A percentile compares a stretch with the other conserved stretches of the same genome.
Evolutionary conservation across 2,113 vertebrate species (phyloP).

Genomic region (Lutjanus erythropterus): DNA sequence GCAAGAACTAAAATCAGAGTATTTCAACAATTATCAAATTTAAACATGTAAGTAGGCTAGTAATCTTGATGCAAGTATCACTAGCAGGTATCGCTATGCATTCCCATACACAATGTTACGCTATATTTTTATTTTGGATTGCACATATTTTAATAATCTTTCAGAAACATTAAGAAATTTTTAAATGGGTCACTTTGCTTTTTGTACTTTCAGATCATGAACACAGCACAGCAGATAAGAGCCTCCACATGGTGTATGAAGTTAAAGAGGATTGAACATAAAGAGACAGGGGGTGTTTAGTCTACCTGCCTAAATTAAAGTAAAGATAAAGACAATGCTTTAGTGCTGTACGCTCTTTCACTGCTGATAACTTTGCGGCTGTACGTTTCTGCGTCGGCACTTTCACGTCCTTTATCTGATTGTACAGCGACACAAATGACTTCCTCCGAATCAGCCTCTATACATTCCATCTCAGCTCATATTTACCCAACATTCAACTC

Average conservation of each 20-base stretch:
- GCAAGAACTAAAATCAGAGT: no score
- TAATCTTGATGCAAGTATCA: background rate
- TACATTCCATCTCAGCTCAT: conserved; percentile 40
- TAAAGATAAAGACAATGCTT: background rate
- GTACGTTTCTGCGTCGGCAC: background rate
- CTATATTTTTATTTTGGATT: no score
- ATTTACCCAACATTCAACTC: conserved; percentile 31
- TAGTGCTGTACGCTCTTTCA: background rate
- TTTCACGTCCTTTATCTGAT: conserved; percentile 38
- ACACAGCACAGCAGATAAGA: background rate
- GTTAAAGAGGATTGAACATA: background rate
- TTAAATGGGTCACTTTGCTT: background rate
- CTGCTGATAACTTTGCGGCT: background rate
- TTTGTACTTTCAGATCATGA: background rate
- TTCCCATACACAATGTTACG: no score
- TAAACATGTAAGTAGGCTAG: background rate
- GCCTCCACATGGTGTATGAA: background rate
- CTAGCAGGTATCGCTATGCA: background rate
- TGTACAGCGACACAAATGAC: background rate
- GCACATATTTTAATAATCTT: no score
- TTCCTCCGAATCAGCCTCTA: conserved; percentile 25
- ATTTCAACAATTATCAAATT: background rate
- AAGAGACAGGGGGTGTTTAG: background rate
- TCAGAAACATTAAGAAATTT: no score
- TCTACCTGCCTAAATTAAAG: background rate